Conservation (phyloP, 2,797 vertebrate genomes). For the Anomalospiza imberbis region DNA sequence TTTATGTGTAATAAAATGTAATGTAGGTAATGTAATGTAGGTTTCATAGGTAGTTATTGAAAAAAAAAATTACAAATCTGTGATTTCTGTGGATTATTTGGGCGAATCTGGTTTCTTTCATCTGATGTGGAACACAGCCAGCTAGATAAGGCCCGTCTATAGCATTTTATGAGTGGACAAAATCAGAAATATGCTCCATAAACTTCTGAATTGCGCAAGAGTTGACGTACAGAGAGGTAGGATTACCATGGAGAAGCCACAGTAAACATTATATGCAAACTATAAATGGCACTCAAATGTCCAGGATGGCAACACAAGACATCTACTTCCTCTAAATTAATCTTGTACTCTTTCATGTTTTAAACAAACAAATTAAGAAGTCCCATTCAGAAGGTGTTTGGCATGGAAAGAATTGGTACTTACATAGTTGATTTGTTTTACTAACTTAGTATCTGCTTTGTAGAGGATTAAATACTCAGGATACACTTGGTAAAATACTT, state of each 20-base stretch:
- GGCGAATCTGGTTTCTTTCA: background rate
- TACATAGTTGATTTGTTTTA: background rate
- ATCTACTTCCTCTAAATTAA: background rate
- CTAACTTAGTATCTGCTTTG: background rate
- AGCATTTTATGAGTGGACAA: background rate
- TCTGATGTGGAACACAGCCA: background rate
- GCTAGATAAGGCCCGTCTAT: background rate
- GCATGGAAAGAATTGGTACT: background rate
- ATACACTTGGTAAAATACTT: slow-evolving; percentile 16
- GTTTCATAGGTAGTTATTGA: background rate
- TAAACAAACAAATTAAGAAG: background rate
- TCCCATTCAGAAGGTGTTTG: background rate
- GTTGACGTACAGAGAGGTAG: background rate
- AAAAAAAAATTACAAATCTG: background rate
- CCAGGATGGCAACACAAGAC: background rate
- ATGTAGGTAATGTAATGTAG: background rate
- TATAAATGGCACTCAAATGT: background rate
- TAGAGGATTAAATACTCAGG: background rate
- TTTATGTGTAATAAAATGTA: background rate
- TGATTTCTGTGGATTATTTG: background rate
- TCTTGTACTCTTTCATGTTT: background rate
- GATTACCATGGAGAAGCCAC: background rate
- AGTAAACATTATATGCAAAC: background rate
- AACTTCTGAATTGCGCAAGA: background rate
- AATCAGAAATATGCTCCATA: background rate